These are phyloP conservation scores for Aspidoscelis tigris DNA, from an alignment of 2,113 vertebrate genomes.

Conservation along the genomic window DNA sequence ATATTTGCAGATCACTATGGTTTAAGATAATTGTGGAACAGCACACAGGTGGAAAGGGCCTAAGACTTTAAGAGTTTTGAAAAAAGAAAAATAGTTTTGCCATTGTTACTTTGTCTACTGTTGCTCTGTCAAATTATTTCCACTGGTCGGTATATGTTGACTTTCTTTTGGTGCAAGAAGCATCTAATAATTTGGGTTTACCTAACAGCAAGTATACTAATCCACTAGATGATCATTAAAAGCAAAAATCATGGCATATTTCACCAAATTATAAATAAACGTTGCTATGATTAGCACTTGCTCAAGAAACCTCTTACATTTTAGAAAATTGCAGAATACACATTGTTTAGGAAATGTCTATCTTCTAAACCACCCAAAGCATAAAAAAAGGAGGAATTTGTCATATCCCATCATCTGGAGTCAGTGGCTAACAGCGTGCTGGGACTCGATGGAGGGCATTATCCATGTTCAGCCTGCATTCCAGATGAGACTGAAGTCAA, in stretches of 20 bases:
- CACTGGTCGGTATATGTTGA: conserved; percentile 18
- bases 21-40: no score
- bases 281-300: conserved; percentile 32
- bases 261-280: conserved; percentile 8
- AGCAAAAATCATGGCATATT: conserved; percentile 15
- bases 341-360: conserved; percentile 48
- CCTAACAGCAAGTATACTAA: neutral
- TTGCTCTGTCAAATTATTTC: neutral
- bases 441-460: conserved; percentile 62
- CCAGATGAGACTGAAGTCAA: conserved; percentile 56
- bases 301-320: conserved; percentile 29
- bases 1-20: no score
- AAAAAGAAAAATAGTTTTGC: no score
- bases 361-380: conserved; percentile 62
- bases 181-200: neutral
- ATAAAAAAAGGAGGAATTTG: conserved; percentile 68
- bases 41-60: no score
- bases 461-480: conserved; percentile 62
- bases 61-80: neutral
- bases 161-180: conserved; percentile 29
- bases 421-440: conserved; percentile 48
- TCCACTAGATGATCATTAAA: conserved; percentile 36
- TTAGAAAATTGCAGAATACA: conserved; percentile 19
- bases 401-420: conserved; percentile 42
- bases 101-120: neutral